Evolutionary conservation across 2,113 vertebrate species (phyloP).

Genomic region (Diphyllodes magnificus): DNA sequence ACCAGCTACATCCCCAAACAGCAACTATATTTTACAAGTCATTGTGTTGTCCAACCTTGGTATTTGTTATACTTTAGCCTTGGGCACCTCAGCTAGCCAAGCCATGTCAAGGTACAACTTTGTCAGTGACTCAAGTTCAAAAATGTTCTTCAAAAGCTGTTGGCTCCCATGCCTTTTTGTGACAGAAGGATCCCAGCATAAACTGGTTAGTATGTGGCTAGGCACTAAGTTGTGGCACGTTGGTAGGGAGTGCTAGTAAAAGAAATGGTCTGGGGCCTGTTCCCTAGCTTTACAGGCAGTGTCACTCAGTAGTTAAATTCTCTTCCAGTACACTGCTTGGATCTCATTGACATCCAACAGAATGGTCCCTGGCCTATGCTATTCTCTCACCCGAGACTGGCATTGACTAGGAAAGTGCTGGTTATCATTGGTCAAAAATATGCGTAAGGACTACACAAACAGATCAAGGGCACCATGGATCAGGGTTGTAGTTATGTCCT

Average conservation of each 20-base stretch:
- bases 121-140: accelerated
- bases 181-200: neutral
- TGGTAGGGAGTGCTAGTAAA: neutral
- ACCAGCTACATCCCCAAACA: neutral
- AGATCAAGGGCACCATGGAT: neutral
- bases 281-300: neutral
- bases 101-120: neutral
- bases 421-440: neutral
- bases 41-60: neutral
- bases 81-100: neutral
- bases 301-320: neutral
- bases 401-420: neutral
- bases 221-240: neutral
- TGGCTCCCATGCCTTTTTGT: neutral
- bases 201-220: neutral
- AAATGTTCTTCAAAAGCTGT: neutral
- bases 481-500: neutral
- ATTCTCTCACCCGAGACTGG: neutral
- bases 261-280: neutral
- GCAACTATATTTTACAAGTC: neutral
- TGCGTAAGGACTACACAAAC: neutral
- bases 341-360: neutral
- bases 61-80: neutral
- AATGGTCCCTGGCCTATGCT: neutral
- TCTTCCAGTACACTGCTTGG: neutral